Conservation (phyloP, 2,797 vertebrate genomes). For the Poliocrania exsul region DNA sequence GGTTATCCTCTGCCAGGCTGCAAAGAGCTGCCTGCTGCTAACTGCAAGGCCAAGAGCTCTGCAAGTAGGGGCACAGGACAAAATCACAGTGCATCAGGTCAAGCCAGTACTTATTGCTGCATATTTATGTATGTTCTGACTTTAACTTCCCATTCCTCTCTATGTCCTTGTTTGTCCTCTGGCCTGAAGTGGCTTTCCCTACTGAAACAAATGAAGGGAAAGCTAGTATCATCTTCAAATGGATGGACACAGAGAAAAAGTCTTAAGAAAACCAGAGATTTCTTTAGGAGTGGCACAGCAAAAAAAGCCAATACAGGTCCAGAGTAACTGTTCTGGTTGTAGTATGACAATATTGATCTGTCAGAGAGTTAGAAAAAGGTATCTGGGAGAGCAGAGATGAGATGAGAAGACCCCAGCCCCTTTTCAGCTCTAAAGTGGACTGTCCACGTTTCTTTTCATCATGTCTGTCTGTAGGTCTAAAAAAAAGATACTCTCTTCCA, state of each 20-base stretch:
- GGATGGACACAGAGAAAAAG: not conserved
- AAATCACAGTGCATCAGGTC: not conserved
- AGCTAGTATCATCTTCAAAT: not conserved
- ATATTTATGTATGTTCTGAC: not conserved
- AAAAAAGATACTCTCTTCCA: not conserved
- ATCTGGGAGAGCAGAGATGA: not conserved
- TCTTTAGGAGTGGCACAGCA: not conserved
- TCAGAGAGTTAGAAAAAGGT: not conserved
- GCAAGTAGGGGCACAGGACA: not conserved
- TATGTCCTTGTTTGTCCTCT: not conserved
- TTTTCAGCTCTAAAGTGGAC: not conserved
- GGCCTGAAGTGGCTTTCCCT: not conserved
- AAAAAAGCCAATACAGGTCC: not conserved
- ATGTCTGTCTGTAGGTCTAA: not conserved
- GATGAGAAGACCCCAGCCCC: not conserved
- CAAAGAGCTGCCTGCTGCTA: not conserved
- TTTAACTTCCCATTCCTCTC: not conserved
- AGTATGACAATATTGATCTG: not conserved
- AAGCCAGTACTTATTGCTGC: not conserved
- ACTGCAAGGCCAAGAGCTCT: not conserved
- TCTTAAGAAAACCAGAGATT: not conserved
- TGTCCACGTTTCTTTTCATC: not conserved
- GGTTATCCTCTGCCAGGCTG: not conserved
- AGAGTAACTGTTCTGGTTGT: not conserved
- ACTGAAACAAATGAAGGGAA: not conserved